Percentiles rank a stretch among this genome's conserved stretches.
phyloP scores from a whole-genome alignment of 2,113 vertebrate genomes.

The Eulemur rufifrons region DNA sequence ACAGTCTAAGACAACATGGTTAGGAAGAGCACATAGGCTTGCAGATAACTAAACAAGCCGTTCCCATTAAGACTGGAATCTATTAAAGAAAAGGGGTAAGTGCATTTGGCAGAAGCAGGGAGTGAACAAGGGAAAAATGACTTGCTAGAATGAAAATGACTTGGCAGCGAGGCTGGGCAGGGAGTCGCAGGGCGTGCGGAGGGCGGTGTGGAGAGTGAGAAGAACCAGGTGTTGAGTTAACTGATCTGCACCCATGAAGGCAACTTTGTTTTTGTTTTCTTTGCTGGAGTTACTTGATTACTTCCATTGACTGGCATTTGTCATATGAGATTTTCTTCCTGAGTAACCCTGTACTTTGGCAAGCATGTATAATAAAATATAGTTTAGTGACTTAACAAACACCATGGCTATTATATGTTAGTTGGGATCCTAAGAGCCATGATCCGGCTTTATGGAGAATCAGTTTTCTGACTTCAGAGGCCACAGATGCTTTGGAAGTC shows the following conservation, averaged over 20 bases:
- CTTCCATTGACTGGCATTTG: background rate
- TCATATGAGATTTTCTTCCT: background rate
- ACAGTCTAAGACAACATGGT: rapidly evolving
- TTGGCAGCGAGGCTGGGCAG: background rate
- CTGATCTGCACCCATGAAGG: background rate
- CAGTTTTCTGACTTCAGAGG: background rate
- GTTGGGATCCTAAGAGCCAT: background rate
- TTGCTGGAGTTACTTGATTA: background rate
- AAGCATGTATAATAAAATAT: background rate
- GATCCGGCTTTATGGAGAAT: background rate
- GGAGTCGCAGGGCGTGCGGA: rapidly evolving
- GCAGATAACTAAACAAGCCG: background rate
- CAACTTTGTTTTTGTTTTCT: no score
- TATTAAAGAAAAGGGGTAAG: background rate
- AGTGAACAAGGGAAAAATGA: background rate
- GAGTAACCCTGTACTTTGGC: background rate
- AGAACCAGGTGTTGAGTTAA: background rate
- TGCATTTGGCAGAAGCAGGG: background rate
- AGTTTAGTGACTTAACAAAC: background rate
- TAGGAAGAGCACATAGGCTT: rapidly evolving
- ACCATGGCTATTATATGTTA: background rate
- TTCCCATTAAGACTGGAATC: background rate
- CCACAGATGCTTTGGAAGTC: no score
- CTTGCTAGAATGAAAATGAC: rapidly evolving
- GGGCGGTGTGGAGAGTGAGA: rapidly evolving